Evolutionary conservation across 2,113 vertebrate species (phyloP).

Genomic region (Phyllostomus discolor): DNA sequence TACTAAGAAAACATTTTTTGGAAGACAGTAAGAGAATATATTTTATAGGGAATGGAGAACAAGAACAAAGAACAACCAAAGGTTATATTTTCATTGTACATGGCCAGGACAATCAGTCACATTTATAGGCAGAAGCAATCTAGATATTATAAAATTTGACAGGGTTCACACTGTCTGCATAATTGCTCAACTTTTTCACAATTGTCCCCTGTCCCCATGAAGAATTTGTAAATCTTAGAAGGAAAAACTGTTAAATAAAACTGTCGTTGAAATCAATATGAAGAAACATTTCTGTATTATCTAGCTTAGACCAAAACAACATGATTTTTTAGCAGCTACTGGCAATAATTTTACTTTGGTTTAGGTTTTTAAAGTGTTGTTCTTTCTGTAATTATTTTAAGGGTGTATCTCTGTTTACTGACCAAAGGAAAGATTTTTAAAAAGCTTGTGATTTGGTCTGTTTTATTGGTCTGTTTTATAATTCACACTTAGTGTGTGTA

Average conservation of each 20-base stretch:
- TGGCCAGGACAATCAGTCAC: background rate
- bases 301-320: conserved; percentile 4
- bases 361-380: conserved; percentile 12
- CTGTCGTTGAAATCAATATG: conserved; percentile 21
- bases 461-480: background rate
- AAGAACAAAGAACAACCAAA: background rate
- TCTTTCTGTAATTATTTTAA: background rate
- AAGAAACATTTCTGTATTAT: background rate
- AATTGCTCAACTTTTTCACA: background rate
- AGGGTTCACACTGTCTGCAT: background rate
- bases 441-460: background rate
- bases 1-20: background rate
- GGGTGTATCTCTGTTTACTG: background rate
- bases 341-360: background rate
- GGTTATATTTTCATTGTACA: background rate
- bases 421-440: background rate
- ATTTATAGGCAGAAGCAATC: background rate
- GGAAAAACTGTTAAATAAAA: conserved; percentile 40
- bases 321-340: conserved; percentile 10
- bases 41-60: background rate
- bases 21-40: background rate
- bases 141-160: background rate
- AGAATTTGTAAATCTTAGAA: conserved; percentile 19
- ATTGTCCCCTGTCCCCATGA: background rate
- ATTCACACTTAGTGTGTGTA: background rate